These are phyloP conservation scores for Anhinga anhinga DNA, from an alignment of 2,113 vertebrate species.

Conservation along the genomic window DNA sequence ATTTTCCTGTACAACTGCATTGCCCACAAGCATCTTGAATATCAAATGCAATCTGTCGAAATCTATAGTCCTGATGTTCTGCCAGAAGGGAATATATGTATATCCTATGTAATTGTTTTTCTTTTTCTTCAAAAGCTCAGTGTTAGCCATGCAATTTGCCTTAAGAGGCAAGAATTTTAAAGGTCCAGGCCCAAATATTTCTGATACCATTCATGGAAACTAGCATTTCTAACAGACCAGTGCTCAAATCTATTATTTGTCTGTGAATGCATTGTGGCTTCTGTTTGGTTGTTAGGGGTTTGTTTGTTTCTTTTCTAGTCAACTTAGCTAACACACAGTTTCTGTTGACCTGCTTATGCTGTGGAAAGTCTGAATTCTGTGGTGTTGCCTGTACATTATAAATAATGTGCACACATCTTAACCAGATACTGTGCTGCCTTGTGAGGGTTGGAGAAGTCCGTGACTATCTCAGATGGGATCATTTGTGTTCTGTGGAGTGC, in stretches of 20 bases:
- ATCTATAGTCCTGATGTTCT: neutral
- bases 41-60: neutral
- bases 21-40: neutral
- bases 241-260: neutral
- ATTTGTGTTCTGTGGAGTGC: neutral
- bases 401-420: neutral
- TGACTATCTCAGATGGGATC: neutral
- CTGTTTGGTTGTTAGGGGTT: neutral
- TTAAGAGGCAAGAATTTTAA: neutral
- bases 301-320: neutral
- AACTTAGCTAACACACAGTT: neutral
- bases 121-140: neutral
- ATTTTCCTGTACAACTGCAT: neutral
- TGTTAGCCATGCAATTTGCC: neutral
- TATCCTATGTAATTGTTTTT: neutral
- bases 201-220: neutral
- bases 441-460: neutral
- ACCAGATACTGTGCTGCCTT: neutral
- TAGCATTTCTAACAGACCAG: neutral
- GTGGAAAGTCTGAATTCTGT: neutral
- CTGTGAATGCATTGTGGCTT: neutral
- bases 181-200: neutral
- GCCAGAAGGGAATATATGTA: neutral
- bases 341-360: neutral
- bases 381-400: neutral